Evolutionary conservation across 2,888 invertebrate genomes (phyloP), one percentile per base, ranked within the genome.

Genomic region (Drosophila nr. medialis): DNA sequence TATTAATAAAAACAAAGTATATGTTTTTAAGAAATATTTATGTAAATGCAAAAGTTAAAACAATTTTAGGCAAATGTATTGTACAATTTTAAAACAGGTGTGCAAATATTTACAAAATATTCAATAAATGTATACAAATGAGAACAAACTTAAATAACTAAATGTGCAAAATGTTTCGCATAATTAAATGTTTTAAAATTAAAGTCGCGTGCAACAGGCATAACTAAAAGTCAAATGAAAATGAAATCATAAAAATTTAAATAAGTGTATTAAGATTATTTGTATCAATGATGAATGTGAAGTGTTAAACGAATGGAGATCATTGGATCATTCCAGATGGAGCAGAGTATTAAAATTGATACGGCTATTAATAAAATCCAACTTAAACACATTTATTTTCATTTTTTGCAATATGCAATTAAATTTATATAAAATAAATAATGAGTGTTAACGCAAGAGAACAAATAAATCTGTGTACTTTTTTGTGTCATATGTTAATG

Each of bases 341-440:
- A 76, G 69, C 54, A 55, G 76, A 73, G 82, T 81, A 76, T 85
- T 76, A 76, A 70, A 68, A 65, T 60, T 56, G 34, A 68, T 48
- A 53, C 49, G 64, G 48, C 34, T 42, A 36, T 45, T 55, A 69
- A 75, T 32, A 27, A 64, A 76, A 69, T 50, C 50, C 45, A 58
- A 65, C 38, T 61, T 48, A 77, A 60, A 58, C 38, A 48, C 27
- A 53, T 32, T 50, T 55, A 53, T 48, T 64, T 72, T 32, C 27
- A 72, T 62, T 62, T 51, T 38, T 24, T 24, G 21, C 15, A 36
- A 64, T 49, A 53, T 75, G 51, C 45, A 24, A 50, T 51, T 50
- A 42, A 67, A 64, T 13, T 72, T 55, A 61, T 72, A 75, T 53
- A 48, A 72, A 82, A 86, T 77, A 79, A 80, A 80, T 61, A 68